These are phyloP conservation scores for Mohoua ochrocephala DNA, from an alignment of 2,113 vertebrate genomes.

Conservation along the genomic window DNA sequence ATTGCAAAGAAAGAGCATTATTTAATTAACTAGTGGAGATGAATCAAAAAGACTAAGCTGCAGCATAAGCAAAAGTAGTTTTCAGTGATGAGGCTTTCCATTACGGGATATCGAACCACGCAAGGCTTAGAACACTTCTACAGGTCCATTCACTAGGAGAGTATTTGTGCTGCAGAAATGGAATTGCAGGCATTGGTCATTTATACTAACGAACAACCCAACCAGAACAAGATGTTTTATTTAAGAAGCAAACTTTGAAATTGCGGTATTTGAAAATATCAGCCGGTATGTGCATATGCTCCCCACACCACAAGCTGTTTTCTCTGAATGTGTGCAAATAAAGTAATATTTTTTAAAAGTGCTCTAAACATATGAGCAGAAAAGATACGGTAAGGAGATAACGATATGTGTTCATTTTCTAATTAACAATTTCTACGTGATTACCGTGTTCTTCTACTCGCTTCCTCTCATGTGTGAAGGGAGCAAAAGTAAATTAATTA, in stretches of 20 bases:
- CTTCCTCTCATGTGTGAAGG: slow-evolving; percentile 6
- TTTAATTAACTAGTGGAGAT: not conserved
- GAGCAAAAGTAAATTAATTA: slow-evolving; percentile 35
- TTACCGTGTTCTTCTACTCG: not conserved
- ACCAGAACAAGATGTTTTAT: not conserved
- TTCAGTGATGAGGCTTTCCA: not conserved
- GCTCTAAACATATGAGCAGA: not conserved
- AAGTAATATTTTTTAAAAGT: not conserved
- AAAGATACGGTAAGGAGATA: not conserved
- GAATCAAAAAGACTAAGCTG: not conserved
- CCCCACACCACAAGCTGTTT: not conserved
- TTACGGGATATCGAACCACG: not conserved
- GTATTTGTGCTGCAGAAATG: not conserved
- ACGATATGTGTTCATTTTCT: not conserved
- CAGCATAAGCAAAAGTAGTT: not conserved
- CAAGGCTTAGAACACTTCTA: not conserved
- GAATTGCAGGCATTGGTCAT: not conserved
- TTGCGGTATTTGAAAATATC: not conserved
- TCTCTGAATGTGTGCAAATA: not conserved
- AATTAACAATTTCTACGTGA: not conserved
- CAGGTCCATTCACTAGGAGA: not conserved
- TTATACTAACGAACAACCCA: not conserved
- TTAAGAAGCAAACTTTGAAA: not conserved
- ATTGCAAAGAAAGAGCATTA: not conserved
- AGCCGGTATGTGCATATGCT: not conserved